Evolutionary conservation across 2,113 vertebrate genomes (phyloP), one percentile per base, ranked within the genome.

Genomic region (Illadopsis cleaveri): DNA sequence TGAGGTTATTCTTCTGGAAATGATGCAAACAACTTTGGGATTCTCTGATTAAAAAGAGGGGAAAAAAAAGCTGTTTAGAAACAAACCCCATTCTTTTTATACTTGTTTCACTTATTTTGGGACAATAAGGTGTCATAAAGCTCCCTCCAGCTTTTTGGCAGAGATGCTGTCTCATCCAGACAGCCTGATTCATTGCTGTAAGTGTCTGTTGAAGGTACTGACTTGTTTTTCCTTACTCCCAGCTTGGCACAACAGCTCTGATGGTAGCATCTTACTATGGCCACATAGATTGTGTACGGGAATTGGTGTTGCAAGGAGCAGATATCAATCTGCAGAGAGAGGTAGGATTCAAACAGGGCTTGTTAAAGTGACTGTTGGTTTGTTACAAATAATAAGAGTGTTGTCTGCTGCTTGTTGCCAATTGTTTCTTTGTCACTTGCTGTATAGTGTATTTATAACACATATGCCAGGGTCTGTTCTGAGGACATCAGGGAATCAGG

Each of bases 291-390:
- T 99, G 99, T 64, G 99, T 98, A 56, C 98, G 96, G 85, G 99
- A 99, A 68, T 97, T 99, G 53, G 99, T 99, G 89, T 98, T 99
- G 96, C 99, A 99, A 95, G 99, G 99, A 93, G 99, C 99, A 6
- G 99, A 99, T 94, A 99, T 99, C 98, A 99, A 99, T 97, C 98
- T 99, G 86, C 99, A 99, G 97, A 98, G 99, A 98, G 99, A 99
- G 99, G 99, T 99, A 98, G 48, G 96, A 17, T 60, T 60, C 80
- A 56, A 83, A 76, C 23, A 87, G 57, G 61, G 73, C 61, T 72
- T 72, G n/a, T 51, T 72, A 54, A 87, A 95, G 56, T 58, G 72
- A 45, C 6, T 1, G 0, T n/a, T 77, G 50, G 35, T 58, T 72
- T 92, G 70, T 60, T 75, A 30, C 21, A 77, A 81, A 76, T 80